A percentile compares a stretch with the other conserved stretches of the same genome.
These are phyloP conservation scores for Drosophila maculinotata DNA, from an alignment of 2,888 invertebrate genomes.

Conservation along the genomic window DNA sequence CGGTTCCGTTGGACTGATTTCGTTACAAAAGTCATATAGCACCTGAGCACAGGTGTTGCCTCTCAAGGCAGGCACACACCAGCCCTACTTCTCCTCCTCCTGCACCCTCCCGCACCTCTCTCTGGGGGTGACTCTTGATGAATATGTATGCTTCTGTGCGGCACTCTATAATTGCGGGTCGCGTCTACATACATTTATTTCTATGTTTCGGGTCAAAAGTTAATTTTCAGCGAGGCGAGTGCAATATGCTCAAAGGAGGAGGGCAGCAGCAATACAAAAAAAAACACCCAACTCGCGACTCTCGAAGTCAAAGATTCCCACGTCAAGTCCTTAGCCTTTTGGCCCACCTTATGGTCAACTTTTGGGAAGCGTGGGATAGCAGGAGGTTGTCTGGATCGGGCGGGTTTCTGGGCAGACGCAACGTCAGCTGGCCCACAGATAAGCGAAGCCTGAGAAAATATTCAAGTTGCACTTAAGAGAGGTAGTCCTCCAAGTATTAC, in stretches of 20 bases:
- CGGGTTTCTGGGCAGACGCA: constrained; percentile 13
- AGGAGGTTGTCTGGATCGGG: background rate
- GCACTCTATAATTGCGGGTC: constrained; percentile 60
- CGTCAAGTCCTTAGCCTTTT: constrained; percentile 40
- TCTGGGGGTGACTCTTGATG: constrained; percentile 54
- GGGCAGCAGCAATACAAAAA: constrained; percentile 50
- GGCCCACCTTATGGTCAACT: constrained; percentile 34
- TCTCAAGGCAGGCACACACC: constrained; percentile 61
- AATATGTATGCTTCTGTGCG: constrained; percentile 42
- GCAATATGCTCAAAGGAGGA: constrained; percentile 59
- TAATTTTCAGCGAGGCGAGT: constrained; percentile 75
- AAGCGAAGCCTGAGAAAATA: constrained; percentile 47
- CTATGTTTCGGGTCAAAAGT: constrained; percentile 72
- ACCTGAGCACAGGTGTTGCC: constrained; percentile 81
- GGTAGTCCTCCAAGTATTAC: background rate
- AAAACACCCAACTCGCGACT: constrained; percentile 4
- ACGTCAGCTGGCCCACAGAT: constrained; percentile 47
- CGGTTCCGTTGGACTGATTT: constrained; percentile 81
- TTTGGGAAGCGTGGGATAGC: constrained; percentile 43
- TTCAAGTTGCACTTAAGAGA: background rate
- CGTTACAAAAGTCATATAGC: constrained; percentile 76
- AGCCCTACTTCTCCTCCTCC: constrained; percentile 10
- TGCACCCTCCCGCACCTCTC: background rate
- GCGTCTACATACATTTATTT: constrained; percentile 16
- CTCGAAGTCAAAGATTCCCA: constrained; percentile 65